Conservation (phyloP, 2,888 invertebrate genomes). For the Acleris sparsana region DNA sequence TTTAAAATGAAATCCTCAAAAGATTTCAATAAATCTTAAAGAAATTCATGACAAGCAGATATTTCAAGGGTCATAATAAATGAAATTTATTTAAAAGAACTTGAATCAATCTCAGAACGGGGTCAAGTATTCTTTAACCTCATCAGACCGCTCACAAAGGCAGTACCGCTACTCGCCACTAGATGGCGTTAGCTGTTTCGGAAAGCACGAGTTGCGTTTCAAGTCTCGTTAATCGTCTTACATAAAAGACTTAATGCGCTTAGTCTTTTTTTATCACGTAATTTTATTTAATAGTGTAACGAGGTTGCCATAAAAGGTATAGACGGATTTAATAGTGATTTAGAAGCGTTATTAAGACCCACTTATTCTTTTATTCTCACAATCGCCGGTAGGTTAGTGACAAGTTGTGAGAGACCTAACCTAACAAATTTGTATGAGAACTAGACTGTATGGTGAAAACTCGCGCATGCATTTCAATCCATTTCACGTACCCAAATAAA, state of each 20-base stretch:
- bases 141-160: conserved; percentile 5
- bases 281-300: conserved; percentile 17
- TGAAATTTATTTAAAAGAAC: conserved; percentile 33
- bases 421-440: too few relatives aligned
- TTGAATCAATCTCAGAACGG: conserved; percentile 32
- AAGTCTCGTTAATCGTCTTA: conserved; percentile 18
- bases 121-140: conserved; percentile 28
- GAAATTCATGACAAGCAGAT: conserved; percentile 23
- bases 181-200: conserved; percentile 63
- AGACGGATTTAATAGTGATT: too few relatives aligned
- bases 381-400: too few relatives aligned
- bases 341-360: too few relatives aligned
- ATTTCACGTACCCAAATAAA: too few relatives aligned
- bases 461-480: too few relatives aligned
- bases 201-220: conserved; percentile 14
- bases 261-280: conserved; percentile 25
- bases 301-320: too few relatives aligned
- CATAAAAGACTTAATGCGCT: conserved; percentile 24
- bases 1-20: conserved; percentile 20
- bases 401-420: too few relatives aligned
- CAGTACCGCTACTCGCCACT: conserved; percentile 56
- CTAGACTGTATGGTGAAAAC: too few relatives aligned
- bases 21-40: conserved; percentile 26
- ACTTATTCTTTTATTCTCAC: too few relatives aligned
- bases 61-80: conserved; percentile 27